A percentile compares a stretch with the other conserved stretches of the same genome.
phyloP scores from a whole-genome alignment of 2,113 vertebrate genomes.

The Atractosteus spatula region DNA sequence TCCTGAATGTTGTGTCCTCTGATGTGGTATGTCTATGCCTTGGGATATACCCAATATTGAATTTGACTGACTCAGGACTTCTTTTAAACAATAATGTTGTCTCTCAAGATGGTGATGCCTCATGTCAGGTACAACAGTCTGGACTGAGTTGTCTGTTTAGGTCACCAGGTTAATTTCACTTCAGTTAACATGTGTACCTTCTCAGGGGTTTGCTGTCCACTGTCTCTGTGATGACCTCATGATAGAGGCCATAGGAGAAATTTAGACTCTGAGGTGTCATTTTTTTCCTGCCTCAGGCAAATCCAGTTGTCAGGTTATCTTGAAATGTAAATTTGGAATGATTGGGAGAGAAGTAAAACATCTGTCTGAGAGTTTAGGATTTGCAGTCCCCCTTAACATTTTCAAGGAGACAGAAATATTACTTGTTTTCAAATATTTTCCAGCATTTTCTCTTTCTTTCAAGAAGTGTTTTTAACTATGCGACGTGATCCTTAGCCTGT shows the following conservation, averaged over 20 bases:
- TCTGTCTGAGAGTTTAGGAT: background rate
- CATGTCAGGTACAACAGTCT: no score
- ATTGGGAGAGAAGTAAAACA: background rate
- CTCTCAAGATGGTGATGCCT: no score
- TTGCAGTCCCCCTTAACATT: background rate
- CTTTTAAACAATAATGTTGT: no score
- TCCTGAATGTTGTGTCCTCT: background rate
- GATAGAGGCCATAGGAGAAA: background rate
- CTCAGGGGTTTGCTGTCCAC: background rate
- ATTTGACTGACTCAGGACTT: background rate
- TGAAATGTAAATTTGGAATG: background rate
- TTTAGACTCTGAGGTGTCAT: background rate
- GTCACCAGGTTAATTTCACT: background rate
- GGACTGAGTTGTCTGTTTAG: background rate
- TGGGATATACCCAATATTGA: background rate
- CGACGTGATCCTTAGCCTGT: no score
- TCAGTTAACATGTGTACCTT: background rate
- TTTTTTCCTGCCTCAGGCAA: background rate
- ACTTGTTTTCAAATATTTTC: background rate
- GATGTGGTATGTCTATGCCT: background rate
- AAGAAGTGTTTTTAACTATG: no score
- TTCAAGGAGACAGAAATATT: background rate
- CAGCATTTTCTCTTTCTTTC: no score
- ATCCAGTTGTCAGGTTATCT: background rate
- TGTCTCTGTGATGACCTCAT: background rate